These are phyloP conservation scores for Diceros bicornis DNA, from an alignment of 2,797 vertebrate species.

Conservation along the genomic window DNA sequence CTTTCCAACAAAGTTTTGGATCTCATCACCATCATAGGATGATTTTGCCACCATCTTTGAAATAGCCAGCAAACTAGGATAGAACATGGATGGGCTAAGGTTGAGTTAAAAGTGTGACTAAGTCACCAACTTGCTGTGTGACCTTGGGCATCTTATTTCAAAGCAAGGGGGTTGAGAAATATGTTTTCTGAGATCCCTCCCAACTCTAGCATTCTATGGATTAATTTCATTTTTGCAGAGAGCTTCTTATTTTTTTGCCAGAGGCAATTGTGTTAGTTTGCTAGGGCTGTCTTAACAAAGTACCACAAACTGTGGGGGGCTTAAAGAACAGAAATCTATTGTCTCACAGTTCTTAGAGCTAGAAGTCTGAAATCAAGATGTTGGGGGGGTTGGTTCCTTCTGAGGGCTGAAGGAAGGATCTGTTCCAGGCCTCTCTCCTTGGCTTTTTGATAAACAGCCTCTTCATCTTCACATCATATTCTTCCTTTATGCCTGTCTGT, in stretches of 20 bases:
- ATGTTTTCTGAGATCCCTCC: constrained; percentile 62
- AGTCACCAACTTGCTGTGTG: neutral
- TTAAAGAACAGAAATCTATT: neutral
- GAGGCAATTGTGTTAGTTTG: neutral
- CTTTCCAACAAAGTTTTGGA: constrained; percentile 41
- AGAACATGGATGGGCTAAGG: neutral
- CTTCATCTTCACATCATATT: neutral
- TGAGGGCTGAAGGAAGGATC: neutral
- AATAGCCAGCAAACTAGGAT: neutral
- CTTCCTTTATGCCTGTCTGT: neutral
- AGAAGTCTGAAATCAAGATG: neutral
- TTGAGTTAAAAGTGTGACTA: constrained; percentile 16
- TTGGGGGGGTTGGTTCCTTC: neutral
- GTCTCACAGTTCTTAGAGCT: neutral
- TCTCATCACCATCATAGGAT: neutral
- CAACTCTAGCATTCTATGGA: neutral
- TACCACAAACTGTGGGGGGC: neutral
- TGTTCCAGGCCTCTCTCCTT: neutral
- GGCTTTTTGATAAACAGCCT: neutral
- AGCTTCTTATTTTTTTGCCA: constrained; percentile 22
- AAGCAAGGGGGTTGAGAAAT: constrained; percentile 35
- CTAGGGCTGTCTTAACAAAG: neutral
- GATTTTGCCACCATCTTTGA: constrained; percentile 34
- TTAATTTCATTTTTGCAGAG: constrained; percentile 51
- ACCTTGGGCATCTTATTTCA: constrained; percentile 60